Percentiles rank a stretch among this genome's conserved stretches.
Evolutionary conservation across 1,140 invertebrate species (phyloP).

Genomic region (Pissodes strobi): DNA sequence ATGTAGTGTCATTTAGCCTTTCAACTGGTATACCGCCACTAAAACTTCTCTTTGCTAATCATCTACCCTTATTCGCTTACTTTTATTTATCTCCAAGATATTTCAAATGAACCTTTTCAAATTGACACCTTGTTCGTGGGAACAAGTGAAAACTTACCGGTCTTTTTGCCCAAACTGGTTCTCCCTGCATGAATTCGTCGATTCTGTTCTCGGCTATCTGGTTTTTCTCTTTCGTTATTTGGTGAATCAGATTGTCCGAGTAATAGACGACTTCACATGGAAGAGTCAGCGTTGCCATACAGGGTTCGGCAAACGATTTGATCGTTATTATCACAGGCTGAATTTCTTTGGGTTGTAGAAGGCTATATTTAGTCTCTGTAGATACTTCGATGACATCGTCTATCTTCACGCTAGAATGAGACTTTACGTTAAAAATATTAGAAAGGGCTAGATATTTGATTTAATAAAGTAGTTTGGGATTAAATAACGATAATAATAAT

Average conservation of each 20-base stretch:
- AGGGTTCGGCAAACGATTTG: slow-evolving; percentile 12
- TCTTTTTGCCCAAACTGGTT: background rate
- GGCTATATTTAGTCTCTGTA: slow-evolving; percentile 1
- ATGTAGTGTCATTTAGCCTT: too few species aligned
- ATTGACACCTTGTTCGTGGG: too few species aligned
- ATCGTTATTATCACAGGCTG: slow-evolving; percentile 18
- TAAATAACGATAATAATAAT: too few species aligned
- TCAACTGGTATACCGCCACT: too few species aligned
- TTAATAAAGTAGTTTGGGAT: too few species aligned
- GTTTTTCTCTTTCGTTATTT: slow-evolving; percentile 15
- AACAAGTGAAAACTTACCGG: slow-evolving; percentile 17
- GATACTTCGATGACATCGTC: slow-evolving; percentile 16
- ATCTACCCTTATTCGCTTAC: too few species aligned
- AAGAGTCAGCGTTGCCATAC: slow-evolving; percentile 1
- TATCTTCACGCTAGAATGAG: slow-evolving; percentile 18
- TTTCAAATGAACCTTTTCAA: too few species aligned
- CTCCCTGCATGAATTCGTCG: slow-evolving; percentile 17
- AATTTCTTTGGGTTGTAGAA: slow-evolving; percentile 26
- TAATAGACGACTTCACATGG: slow-evolving; percentile 21
- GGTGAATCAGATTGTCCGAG: slow-evolving; percentile 3
- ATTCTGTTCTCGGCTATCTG: background rate
- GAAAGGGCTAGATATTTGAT: too few species aligned
- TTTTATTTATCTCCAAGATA: too few species aligned
- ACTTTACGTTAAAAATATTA: background rate
- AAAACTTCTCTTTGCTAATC: too few species aligned